Conservation (phyloP, 2,888 invertebrate species). For the Ornithoptera alexandrae region DNA sequence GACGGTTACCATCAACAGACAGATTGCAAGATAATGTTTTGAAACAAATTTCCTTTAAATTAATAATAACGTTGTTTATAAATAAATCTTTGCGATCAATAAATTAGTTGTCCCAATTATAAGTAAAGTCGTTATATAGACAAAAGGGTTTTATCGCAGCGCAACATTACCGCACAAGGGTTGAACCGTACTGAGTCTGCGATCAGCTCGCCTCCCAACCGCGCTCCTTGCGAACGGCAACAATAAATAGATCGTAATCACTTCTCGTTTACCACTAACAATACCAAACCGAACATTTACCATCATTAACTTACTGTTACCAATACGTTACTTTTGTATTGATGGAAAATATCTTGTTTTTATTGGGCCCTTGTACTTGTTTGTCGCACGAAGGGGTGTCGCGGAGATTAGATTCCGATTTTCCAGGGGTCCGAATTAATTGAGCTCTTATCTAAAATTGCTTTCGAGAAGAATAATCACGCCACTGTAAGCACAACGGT, state of each 20-base stretch:
- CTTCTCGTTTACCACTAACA: conserved; percentile 29
- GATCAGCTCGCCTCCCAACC: conserved; percentile 38
- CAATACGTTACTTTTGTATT: conserved; percentile 39
- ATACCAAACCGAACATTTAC: conserved; percentile 29
- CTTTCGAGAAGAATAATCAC: conserved; percentile 61
- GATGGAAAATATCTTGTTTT: conserved; percentile 33
- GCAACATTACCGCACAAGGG: conserved; percentile 4
- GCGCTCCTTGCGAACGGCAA: conserved; percentile 58
- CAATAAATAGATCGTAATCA: conserved; percentile 53
- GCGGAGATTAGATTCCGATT: conserved; percentile 46
- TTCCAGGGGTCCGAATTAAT: conserved; percentile 44
- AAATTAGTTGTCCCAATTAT: background rate
- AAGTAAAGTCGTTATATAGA: background rate
- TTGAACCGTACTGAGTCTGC: conserved; percentile 15
- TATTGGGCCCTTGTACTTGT: conserved; percentile 23
- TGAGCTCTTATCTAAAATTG: conserved; percentile 59
- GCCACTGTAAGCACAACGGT: too few relatives aligned
- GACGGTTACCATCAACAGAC: too few relatives aligned
- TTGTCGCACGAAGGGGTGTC: conserved; percentile 35
- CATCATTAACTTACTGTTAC: conserved; percentile 46
- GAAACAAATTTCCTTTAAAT: too few relatives aligned
- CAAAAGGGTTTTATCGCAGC: conserved; percentile 9
- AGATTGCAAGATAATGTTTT: too few relatives aligned
- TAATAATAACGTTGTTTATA: too few relatives aligned
- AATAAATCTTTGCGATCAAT: too few relatives aligned